Evolutionary conservation across 2,113 vertebrate genomes (phyloP).

Genomic region (Arothron firmamentum): DNA sequence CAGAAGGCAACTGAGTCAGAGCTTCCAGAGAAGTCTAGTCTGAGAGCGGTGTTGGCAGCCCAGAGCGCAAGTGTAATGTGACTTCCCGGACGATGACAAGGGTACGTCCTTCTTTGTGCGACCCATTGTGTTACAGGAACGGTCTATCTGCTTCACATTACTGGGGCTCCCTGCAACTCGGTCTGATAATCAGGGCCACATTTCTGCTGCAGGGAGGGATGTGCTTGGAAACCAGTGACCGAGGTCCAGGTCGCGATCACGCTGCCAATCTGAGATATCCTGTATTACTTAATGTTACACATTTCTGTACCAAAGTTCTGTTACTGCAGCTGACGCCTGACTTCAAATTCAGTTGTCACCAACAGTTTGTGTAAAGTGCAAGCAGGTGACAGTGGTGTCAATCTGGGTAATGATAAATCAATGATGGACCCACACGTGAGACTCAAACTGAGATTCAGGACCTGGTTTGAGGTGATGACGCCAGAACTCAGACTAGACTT

Average conservation of each 20-base stretch:
- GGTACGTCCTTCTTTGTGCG: slow-evolving; percentile 52
- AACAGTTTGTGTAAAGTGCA: too few species aligned
- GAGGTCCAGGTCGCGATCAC: slow-evolving; percentile 36
- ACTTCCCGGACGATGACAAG: slow-evolving; percentile 62
- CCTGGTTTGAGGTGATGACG: too few species aligned
- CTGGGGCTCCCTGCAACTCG: slow-evolving; percentile 43
- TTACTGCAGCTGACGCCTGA: too few species aligned
- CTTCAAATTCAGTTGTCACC: too few species aligned
- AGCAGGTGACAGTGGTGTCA: too few species aligned
- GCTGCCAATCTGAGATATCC: slow-evolving; percentile 32
- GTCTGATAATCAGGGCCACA: slow-evolving; percentile 69
- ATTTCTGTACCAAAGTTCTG: neutral
- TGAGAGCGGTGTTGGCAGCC: slow-evolving; percentile 34
- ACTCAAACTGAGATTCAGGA: too few species aligned
- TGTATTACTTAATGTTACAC: neutral
- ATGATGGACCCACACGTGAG: too few species aligned
- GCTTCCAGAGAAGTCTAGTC: too few species aligned
- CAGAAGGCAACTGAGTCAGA: slow-evolving; percentile 26
- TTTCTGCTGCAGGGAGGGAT: slow-evolving; percentile 55
- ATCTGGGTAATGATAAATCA: too few species aligned
- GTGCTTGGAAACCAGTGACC: slow-evolving; percentile 19
- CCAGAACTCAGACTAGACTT: too few species aligned
- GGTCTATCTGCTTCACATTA: slow-evolving; percentile 69
- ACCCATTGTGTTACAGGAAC: slow-evolving; percentile 48
- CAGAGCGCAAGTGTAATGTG: slow-evolving; percentile 46